Evolutionary conservation across 2,113 vertebrate genomes (phyloP), one percentile per base, ranked within the genome.

Genomic region (Poeciliopsis retropinna): DNA sequence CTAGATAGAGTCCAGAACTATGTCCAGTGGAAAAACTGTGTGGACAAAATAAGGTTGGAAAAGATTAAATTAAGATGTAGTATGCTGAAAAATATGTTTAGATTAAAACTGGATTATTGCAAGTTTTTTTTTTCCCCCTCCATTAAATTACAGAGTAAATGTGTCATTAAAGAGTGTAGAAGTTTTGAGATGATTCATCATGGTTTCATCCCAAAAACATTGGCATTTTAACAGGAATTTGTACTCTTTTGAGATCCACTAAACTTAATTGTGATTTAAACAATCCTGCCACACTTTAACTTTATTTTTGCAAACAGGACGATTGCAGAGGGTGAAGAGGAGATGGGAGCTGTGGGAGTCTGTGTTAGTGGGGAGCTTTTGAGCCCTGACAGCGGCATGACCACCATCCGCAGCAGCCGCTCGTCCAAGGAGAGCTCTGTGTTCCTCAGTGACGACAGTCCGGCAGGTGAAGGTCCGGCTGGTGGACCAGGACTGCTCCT

Each of bases 381-480:
- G 34, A 98, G 97, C 83, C 97, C 97, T 25, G 97, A 98, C 31
- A 98, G 97, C 5, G 97, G 97, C 6, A 82, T 98, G 91, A 97
- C 95, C 88, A 98, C 97, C 28, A 96, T 97, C 75, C 94, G 97
- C 86, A 98, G 97, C 86, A 97, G 96, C 74, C 95, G 97, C 9
- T 98, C 97, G 29, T 98, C 97, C 60, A 98, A 98, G 67, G 97
- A 98, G 87, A 97, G 97, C 76, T 98, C 97, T 0, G 96, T 97
- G 87, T 98, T 98, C 73, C 96, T 98, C 30, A 98, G 97, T 85
- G 97, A 98, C 65, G 97, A 98, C 31, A 98, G 97, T 65, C 96
- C 96, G 11, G 87, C 97, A 6, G 96, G 90, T 67, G 97, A 98
- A 32, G 88, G 75, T 44, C 67, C 76, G 66, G 60, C 64, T 28